phyloP scores from a whole-genome alignment of 2,888 invertebrate species.

The Amblyteles armatorius region DNA sequence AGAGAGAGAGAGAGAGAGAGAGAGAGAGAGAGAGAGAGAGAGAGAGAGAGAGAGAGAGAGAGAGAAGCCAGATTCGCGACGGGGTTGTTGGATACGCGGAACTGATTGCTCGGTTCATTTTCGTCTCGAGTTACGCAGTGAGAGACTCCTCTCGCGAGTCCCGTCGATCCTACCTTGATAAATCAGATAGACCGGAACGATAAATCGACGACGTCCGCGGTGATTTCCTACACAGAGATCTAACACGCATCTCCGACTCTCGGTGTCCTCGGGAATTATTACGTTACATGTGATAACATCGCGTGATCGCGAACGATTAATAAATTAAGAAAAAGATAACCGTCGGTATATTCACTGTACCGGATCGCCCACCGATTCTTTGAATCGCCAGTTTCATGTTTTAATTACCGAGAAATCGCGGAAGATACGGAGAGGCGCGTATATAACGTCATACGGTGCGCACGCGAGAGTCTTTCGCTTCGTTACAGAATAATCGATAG shows the following conservation, averaged over 20 bases:
- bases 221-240: slow-evolving; percentile 30
- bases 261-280: slow-evolving; percentile 16
- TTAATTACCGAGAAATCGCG: slow-evolving; percentile 70
- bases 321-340: slow-evolving; percentile 64
- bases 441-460: background rate
- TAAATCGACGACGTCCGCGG: slow-evolving; percentile 42
- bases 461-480: slow-evolving; percentile 32
- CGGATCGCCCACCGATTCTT: slow-evolving; percentile 66
- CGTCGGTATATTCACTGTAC: slow-evolving; percentile 7
- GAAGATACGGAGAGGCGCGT: slow-evolving; percentile 22
- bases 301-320: slow-evolving; percentile 78
- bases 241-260: slow-evolving; percentile 9
- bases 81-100: background rate
- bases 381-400: slow-evolving; percentile 68
- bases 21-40: too few species aligned
- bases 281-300: slow-evolving; percentile 69
- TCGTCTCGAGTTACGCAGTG: slow-evolving; percentile 20
- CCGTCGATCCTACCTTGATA: slow-evolving; percentile 20
- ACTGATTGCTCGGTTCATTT: slow-evolving; percentile 12
- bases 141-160: background rate
- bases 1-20: too few species aligned
- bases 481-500: slow-evolving; percentile 40
- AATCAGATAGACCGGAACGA: slow-evolving; percentile 47
- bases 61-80: background rate
- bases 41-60: too few species aligned